Percentiles rank a stretch among this genome's conserved stretches.
Evolutionary conservation across 2,888 invertebrate species (phyloP).

Genomic region (Dendrolimus pini): DNA sequence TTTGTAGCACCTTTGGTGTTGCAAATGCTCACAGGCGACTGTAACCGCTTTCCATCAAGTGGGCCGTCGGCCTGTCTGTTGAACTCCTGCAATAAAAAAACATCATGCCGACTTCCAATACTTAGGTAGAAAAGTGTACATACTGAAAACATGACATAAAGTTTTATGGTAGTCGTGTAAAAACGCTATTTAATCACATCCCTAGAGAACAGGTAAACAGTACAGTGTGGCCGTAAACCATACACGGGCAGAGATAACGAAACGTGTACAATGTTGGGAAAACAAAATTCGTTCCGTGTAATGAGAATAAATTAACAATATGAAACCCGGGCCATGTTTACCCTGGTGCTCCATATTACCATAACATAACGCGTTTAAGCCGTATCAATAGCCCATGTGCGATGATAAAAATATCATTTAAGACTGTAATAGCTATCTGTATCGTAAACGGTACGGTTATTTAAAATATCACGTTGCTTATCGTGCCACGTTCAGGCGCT

Average conservation of each 20-base stretch:
- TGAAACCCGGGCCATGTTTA: conserved; percentile 21
- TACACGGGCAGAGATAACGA: conserved; percentile 23
- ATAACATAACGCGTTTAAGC: not conserved
- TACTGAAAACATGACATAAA: too few species aligned
- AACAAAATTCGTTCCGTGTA: conserved; percentile 28
- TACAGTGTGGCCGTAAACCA: not conserved
- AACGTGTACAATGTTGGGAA: conserved; percentile 21
- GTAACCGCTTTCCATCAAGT: too few species aligned
- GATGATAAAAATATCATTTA: not conserved
- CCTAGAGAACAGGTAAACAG: not conserved
- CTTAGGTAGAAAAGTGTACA: too few species aligned
- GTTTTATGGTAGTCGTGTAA: too few species aligned
- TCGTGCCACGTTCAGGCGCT: too few species aligned
- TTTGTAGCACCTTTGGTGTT: too few species aligned
- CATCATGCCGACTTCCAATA: too few species aligned
- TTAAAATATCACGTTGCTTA: not conserved
- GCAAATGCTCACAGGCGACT: too few species aligned
- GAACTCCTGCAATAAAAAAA: too few species aligned
- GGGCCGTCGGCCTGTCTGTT: too few species aligned
- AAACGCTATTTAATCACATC: not conserved
- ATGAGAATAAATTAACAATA: conserved; percentile 28
- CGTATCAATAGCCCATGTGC: not conserved
- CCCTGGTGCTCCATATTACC: conserved; percentile 7
- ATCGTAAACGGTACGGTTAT: not conserved
- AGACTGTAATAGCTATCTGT: not conserved